A percentile compares a stretch with the other conserved stretches of the same genome.
phyloP scores from a whole-genome alignment of 2,888 invertebrate genomes.

The Drosophila nr. fundita region DNA sequence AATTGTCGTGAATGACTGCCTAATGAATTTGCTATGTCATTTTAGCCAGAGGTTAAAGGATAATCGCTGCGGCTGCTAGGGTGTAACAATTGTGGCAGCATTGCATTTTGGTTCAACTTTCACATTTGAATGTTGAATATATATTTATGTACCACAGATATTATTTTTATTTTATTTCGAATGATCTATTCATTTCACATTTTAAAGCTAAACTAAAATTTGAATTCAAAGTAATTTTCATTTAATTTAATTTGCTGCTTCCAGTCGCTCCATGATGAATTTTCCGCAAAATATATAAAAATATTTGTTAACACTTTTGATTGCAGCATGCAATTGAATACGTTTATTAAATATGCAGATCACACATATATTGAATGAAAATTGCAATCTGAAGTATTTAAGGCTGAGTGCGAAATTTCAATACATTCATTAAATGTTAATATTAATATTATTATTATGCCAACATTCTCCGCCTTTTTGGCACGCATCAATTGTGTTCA shows the following conservation, averaged over 20 bases:
- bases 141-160: not conserved
- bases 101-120: not conserved
- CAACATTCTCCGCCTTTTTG: too few species aligned
- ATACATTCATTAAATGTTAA: not conserved
- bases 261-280: not conserved
- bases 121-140: not conserved
- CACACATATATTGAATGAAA: not conserved
- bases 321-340: not conserved
- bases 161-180: not conserved
- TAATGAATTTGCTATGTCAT: constrained; percentile 29
- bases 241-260: not conserved
- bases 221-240: not conserved
- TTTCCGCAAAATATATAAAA: not conserved
- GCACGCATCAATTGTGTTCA: not conserved
- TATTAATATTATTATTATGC: not conserved
- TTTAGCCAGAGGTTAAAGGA: constrained; percentile 6
- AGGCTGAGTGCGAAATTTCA: not conserved
- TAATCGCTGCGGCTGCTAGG: not conserved
- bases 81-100: not conserved
- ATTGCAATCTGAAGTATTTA: not conserved
- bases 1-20: constrained; percentile 15
- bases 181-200: not conserved
- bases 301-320: not conserved
- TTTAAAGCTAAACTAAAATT: not conserved
- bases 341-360: not conserved